Percentiles rank a stretch among this genome's conserved stretches.
phyloP scores from a whole-genome alignment of 2,113 vertebrate species.

The Motacilla tschutschensis region DNA sequence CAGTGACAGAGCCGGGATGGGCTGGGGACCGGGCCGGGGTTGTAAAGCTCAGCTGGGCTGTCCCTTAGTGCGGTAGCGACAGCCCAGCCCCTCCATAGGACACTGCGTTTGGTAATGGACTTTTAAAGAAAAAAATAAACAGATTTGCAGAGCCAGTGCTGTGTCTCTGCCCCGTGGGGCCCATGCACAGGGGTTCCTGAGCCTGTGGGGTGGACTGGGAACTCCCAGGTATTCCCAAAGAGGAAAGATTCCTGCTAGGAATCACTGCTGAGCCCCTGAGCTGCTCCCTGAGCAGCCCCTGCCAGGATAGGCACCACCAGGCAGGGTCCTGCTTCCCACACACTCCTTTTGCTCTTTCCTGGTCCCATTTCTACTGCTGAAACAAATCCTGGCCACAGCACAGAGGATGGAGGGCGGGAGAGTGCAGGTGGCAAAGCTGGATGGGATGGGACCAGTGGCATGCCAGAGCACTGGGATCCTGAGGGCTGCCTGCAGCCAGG shows the following conservation, averaged over 20 bases:
- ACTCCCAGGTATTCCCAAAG: background rate
- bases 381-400: background rate
- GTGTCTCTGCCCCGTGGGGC: background rate
- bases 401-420: fast-evolving
- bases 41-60: background rate
- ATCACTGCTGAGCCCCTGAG: background rate
- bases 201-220: fast-evolving
- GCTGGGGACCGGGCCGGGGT: fast-evolving
- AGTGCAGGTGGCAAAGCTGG: background rate
- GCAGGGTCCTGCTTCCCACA: background rate
- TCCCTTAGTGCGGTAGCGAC: fast-evolving
- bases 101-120: background rate
- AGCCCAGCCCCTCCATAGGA: background rate
- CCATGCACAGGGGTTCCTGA: fast-evolving
- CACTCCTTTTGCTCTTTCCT: background rate
- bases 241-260: background rate
- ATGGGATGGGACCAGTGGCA: background rate
- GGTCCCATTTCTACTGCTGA: background rate
- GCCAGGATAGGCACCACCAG: background rate
- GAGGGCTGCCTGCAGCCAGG: background rate
- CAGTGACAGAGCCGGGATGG: background rate
- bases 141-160: conserved; percentile 14
- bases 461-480: background rate
- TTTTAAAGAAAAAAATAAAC: conserved; percentile 40
- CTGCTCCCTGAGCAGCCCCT: background rate